These are phyloP conservation scores for Micrasema minimum DNA, from an alignment of 1,140 invertebrate genomes.

Conservation along the genomic window DNA sequence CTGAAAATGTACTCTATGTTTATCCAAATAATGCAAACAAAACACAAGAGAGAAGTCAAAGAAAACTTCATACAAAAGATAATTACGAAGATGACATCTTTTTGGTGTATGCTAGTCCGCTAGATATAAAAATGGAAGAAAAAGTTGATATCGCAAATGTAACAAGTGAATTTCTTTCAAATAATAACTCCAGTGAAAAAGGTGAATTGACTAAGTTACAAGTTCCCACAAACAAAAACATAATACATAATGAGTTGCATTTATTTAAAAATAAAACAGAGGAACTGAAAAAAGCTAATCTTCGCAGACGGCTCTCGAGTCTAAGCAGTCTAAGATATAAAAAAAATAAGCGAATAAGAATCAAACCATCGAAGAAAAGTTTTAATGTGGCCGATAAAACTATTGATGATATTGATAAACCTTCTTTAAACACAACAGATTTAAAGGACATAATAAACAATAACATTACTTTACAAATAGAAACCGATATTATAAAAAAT, in stretches of 20 bases:
- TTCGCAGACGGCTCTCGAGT: conserved; percentile 5
- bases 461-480: neutral
- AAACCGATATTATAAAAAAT: conserved; percentile 7
- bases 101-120: conserved; percentile 11
- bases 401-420: neutral
- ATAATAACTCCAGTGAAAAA: neutral
- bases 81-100: conserved; percentile 2
- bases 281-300: conserved; percentile 12
- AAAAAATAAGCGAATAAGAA: conserved; percentile 19
- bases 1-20: conserved; percentile 1
- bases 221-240: too few relatives aligned
- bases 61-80: conserved; percentile 18
- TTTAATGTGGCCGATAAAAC: neutral
- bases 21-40: conserved; percentile 31
- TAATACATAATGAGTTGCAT: too few relatives aligned
- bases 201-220: neutral
- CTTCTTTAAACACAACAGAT: neutral
- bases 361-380: neutral
- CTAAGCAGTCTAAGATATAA: conserved; percentile 21
- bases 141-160: neutral
- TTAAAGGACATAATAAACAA: neutral
- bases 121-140: conserved; percentile 3
- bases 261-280: neutral
- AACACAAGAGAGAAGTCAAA: conserved; percentile 14
- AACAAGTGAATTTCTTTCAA: neutral